Evolutionary conservation across 2,888 invertebrate species (phyloP).

Genomic region (Chesias legatella): DNA sequence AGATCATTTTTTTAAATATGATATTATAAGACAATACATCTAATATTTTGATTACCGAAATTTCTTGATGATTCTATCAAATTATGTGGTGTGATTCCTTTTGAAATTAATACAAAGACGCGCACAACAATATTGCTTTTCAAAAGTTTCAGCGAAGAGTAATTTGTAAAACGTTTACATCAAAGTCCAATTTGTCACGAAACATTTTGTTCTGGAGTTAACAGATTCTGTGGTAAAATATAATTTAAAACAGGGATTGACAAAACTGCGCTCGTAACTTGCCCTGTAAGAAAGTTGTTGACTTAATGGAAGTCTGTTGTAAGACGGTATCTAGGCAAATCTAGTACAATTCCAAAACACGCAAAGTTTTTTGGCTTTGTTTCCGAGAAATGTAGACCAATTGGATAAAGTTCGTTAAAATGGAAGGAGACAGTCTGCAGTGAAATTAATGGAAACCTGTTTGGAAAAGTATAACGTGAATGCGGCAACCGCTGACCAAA

Average conservation of each 20-base stretch:
- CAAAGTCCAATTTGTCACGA: conserved; percentile 24
- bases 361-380: neutral
- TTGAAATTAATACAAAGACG: conserved; percentile 1
- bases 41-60: too few species aligned
- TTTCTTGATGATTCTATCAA: too few species aligned
- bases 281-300: conserved; percentile 21
- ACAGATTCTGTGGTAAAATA: conserved; percentile 27
- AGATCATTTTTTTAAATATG: too few species aligned
- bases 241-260: conserved; percentile 26
- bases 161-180: conserved; percentile 20
- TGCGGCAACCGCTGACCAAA: too few species aligned
- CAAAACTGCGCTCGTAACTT: conserved; percentile 18
- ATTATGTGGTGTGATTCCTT: too few species aligned
- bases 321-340: conserved; percentile 4
- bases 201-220: conserved; percentile 29
- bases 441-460: too few species aligned
- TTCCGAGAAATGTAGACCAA: too few species aligned
- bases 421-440: too few species aligned
- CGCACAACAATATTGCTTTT: conserved; percentile 6
- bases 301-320: conserved; percentile 13
- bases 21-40: too few species aligned
- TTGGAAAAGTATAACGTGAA: too few species aligned
- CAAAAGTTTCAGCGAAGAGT: conserved; percentile 17
- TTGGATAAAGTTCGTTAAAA: too few species aligned
- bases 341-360: neutral